Percentiles rank a stretch among this genome's conserved stretches.
Evolutionary conservation across 2,888 invertebrate species (phyloP).

Genomic region (Lepeophtheirus nordmannii): DNA sequence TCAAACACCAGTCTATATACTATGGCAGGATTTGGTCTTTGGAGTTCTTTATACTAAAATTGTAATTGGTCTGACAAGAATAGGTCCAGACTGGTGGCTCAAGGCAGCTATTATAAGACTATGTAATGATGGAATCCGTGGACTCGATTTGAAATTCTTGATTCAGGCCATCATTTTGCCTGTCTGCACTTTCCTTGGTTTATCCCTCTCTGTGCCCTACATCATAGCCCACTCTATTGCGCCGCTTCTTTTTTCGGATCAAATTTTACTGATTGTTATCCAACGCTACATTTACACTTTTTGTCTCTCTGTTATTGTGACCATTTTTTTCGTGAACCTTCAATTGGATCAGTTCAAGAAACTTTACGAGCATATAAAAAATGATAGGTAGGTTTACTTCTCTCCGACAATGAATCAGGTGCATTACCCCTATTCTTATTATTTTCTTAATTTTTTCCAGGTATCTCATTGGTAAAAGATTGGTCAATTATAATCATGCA

Average conservation of each 20-base stretch:
- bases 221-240: constrained; percentile 55
- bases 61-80: constrained; percentile 84
- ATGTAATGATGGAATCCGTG: constrained; percentile 78
- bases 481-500: constrained; percentile 75
- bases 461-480: constrained; percentile 78
- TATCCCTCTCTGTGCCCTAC: constrained; percentile 84
- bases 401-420: neutral
- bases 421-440: neutral
- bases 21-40: constrained; percentile 76
- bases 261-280: neutral
- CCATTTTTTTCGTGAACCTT: constrained; percentile 54
- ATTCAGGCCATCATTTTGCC: constrained; percentile 73
- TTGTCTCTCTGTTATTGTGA: constrained; percentile 53
- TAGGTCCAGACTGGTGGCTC: constrained; percentile 90
- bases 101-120: constrained; percentile 73
- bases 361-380: constrained; percentile 93
- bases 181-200: constrained; percentile 52
- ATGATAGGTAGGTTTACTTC: constrained; percentile 57
- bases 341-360: constrained; percentile 85
- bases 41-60: constrained; percentile 96
- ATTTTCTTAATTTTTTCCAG: constrained; percentile 31
- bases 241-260: constrained; percentile 35
- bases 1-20: constrained; percentile 55
- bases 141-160: constrained; percentile 76
- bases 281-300: constrained; percentile 62